Evolutionary conservation across 2,888 invertebrate genomes (phyloP), one percentile per base, ranked within the genome.

Genomic region (Noctua fimbriata): DNA sequence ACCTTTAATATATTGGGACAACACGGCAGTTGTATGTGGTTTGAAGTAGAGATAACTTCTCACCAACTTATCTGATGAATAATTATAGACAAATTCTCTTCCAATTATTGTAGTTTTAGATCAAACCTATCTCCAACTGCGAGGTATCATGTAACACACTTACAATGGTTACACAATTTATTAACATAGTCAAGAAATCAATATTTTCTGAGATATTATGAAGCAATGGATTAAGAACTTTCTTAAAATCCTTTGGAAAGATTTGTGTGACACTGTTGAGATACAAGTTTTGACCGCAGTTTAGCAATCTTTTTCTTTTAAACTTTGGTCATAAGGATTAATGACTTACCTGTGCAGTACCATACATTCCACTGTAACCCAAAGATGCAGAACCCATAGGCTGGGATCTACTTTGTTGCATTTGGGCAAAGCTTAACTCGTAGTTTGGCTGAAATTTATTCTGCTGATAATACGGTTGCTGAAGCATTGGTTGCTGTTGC

Each of bases 391-490:
- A 14, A 10, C 4, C 58, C 21, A 75, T 1, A 0, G 69, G 0
- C 5, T 76, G 73, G 1, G 73, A 18, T 69, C 69, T 73, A 65
- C 60, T 73, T 63, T 82, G 78, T 47, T 78, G 78, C 28, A 79
- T 32, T 28, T 76, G 60, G 0, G 60, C 1, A 5, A 66, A 86
- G 14, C 74, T 76, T 28, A 41, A 21, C 60, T 79, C 82, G 1
- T 85, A 71, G 63, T 71, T 73, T 12, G 83, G 49, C 55, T 86
- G 86, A 58, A 58, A 78, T 32, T 67, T 78, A 9, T 44, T 77
- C 52, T 86, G 86, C 63, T 83, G 85, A 28, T 86, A 86, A 55
- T 86, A 86, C 0, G 86, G 86, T 67, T 86, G 86, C 32, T 86
- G 83, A 1, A 65, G 82, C 24, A 74, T 21, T 41, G 85, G 85